Base-by-base conservation (phyloP, 2,113 vertebrate genomes). In the Psephotus haematonotus region DNA sequence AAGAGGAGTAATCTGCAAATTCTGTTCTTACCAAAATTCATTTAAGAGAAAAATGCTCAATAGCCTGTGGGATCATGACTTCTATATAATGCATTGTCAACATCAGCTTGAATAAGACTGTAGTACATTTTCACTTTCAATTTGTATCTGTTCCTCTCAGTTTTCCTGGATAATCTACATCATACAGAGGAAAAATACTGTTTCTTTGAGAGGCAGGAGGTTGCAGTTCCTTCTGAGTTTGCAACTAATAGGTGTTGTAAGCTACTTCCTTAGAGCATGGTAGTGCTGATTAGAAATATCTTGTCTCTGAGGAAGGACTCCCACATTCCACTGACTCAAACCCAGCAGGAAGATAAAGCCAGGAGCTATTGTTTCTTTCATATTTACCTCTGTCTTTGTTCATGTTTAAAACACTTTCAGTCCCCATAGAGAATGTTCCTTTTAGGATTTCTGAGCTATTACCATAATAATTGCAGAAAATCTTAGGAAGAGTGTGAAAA, bases 341-440 rank as follows among this genome's bases (percentile, higher is more conserved):
- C 41, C 33, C 88, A 92, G 37, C 31, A 86, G 63, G 79, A 88
- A 29, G 20, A 49, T 2, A 70, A 19, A 88, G 27, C 76, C 44
- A 77, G 76, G 27, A 94, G 52, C 70, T 70, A 59, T 33, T 16
- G 5, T 68, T 88, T 88, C 80, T 88, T 90, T 93, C 25, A 49
- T 94, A 49, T 88, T 97, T 92, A 90, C 53, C 17, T 94, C 59
- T 65, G 13, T 33, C 25, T 88, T 95, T 90, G 53, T 86, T 28
- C 20, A 86, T 8, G 19, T 94, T 93, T 93, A 72, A 82, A 90
- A 69, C 27, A 72, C 7, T 93, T 82, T 77, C 15, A 46, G 85
- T 92, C 20, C 23, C 70, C 17, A 53, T 11, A 43, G 28, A 59
- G 37, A 65, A 77, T 6, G 19, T 3, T 4, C 13, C 3, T 91